Percentiles rank a stretch among this genome's conserved stretches.
Conservation (phyloP, 2,113 vertebrate genomes). For the Octodon degus region DNA sequence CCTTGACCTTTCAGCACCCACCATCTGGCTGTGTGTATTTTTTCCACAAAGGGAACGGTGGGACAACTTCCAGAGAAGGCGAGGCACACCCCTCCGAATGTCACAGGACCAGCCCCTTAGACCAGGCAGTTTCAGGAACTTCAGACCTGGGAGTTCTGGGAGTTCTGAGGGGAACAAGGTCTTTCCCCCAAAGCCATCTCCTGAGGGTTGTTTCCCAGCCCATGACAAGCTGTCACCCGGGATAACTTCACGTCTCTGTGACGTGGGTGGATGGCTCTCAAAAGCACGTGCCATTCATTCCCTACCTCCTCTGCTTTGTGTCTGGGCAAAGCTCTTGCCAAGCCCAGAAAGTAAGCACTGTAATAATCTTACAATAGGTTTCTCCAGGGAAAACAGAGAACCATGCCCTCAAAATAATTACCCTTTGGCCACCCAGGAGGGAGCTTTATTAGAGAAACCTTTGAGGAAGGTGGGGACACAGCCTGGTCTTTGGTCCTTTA, state of each 20-base stretch:
- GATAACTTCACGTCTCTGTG: neutral
- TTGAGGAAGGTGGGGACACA: neutral
- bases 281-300: slow-evolving; percentile 50
- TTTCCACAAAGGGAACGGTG: neutral
- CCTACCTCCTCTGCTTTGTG: neutral
- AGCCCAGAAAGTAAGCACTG: neutral
- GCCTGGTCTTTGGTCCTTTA: neutral
- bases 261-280: neutral
- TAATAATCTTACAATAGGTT: neutral
- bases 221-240: neutral
- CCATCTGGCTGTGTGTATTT: neutral
- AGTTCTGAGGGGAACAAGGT: neutral
- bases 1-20: neutral
- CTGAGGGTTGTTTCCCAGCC: neutral
- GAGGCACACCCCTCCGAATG: neutral
- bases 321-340: neutral
- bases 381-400: neutral
- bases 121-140: neutral
- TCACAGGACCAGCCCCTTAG: neutral
- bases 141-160: neutral
- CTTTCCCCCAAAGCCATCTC: neutral
- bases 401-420: neutral
- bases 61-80: neutral
- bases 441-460: neutral
- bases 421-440: neutral